Evolutionary conservation across 2,888 invertebrate species (phyloP), one percentile per base, ranked within the genome.

Genomic region (Brachynemurus nebulosus): DNA sequence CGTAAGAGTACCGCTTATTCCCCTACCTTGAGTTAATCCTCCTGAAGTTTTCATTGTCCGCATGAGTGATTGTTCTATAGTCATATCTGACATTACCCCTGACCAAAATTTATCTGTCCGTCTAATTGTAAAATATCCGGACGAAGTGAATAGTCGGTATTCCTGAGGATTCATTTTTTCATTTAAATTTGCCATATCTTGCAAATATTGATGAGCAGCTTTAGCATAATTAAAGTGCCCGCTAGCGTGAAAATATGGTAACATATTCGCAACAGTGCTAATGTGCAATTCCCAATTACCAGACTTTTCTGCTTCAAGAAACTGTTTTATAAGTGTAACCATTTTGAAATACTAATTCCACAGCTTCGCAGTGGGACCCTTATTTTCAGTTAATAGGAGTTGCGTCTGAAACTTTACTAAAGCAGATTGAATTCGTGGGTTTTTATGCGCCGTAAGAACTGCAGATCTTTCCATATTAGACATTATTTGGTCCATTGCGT

Each of bases 1-100:
- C 9, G 23, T 9, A 7, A 23, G 6, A 7, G 23, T 23, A 9
- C 23, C 23, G 23, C 3, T 33, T 9, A 5, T 45, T 18, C 46
- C n/a, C 9, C 44, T 7, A 17, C 44, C 27, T 11, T 45, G 20
- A 11, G 44, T 33, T n/a, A 45, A 44, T 21, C 45, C 44, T 17
- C 45, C 38, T 2, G 34, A 37, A 39, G 2, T 23, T 36, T 46
- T 46, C 6, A 46, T 46, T 6, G 14, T 16, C 20, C 45, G 14
- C 44, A 45, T 45, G 8, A 45, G 33, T 9, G 18, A 4, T 12
- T 27, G 27, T 5, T 27, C 27, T 3, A 27, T 27, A 2, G 27
- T 27, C 6, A 4, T 3, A 5, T 27, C 27, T 2, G 27, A 27
- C 3, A 27, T 4, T 27, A 27, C 12, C 6, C 27, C 27, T n/a